Base-by-base conservation (phyloP, 2,888 invertebrate species). In the Isotomurus palustris region DNA sequence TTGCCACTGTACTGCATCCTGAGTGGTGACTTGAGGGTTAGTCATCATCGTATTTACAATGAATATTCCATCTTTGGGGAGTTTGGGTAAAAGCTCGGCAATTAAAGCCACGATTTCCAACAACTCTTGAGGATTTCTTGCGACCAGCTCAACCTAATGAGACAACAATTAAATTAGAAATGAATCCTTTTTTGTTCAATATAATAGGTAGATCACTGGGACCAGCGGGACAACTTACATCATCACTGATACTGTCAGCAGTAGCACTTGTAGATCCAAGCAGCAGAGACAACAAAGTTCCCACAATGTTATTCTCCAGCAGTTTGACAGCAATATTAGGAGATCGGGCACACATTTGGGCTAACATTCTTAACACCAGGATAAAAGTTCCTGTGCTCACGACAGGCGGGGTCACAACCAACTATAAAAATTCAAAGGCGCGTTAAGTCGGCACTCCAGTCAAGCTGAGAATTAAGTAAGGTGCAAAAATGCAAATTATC, bases 71-170 rank as follows among this genome's bases (percentile, higher is more conserved):
- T 95, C 94, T 1, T 86, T 84, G 1, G 97, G 97, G 71, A 99
- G 80, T 41, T 91, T 88, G 38, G 97, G 97, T 90, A 99, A 91
- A 69, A 99, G 80, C 78, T 99, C 97, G 14, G 93, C 96, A 72
- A 97, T 95, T 56, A 99, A 81, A 71, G 92, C 90, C 5, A 97
- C 96, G 62, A 99, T 91, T 79, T 99, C 99, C 76, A 94, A 94
- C 70, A 96, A 80, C 76, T 99, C 97, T 74, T 96, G 94, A 0
- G 97, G 95, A 51, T 90, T 87, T 60, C 96, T 86, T 2, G 91
- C 83, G 48, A 95, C 84, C 63, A 96, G 79, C 75, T 95, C 91
- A 69, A 92, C 86, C 75, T 78, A 68, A 17, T 65, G 67, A 63
- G 51, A n/a, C 4, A 28, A 40, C 24, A 2, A n/a, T 10, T 17